These are phyloP conservation scores for Setophaga petechia DNA, from an alignment of 2,113 vertebrate genomes.

Conservation along the genomic window DNA sequence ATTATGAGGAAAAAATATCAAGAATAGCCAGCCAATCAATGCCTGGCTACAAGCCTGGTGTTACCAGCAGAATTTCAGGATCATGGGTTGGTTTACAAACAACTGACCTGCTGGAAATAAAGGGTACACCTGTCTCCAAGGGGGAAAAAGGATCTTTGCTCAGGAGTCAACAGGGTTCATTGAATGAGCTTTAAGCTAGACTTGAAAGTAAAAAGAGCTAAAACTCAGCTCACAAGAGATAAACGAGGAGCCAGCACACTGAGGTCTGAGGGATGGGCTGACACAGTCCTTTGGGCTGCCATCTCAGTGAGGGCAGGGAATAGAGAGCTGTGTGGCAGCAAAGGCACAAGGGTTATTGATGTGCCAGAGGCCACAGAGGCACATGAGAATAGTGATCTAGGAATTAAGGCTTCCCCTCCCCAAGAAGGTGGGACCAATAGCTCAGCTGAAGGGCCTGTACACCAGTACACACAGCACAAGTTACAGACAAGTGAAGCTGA, in stretches of 20 bases:
- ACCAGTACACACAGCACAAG: background rate
- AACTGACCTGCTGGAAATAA: background rate
- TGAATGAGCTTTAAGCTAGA: background rate
- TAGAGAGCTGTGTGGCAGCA: background rate
- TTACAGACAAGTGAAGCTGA: background rate
- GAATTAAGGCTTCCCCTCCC: background rate
- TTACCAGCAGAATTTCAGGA: background rate
- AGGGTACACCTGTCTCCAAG: background rate
- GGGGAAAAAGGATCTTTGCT: background rate
- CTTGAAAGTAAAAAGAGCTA: background rate
- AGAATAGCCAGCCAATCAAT: background rate
- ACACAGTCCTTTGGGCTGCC: background rate
- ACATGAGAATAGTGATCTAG: background rate
- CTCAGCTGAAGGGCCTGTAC: background rate
- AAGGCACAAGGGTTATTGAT: background rate
- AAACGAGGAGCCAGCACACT: background rate
- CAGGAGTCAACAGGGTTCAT: background rate
- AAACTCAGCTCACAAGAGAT: background rate
- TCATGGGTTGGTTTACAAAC: background rate
- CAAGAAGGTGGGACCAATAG: background rate
- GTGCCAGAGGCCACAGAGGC: background rate
- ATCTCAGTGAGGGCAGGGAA: background rate
- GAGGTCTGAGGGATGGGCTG: background rate
- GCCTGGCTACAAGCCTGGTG: background rate
- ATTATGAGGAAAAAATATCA: background rate